Conservation (phyloP, 2,113 vertebrate genomes). For the Bufo gargarizans region DNA sequence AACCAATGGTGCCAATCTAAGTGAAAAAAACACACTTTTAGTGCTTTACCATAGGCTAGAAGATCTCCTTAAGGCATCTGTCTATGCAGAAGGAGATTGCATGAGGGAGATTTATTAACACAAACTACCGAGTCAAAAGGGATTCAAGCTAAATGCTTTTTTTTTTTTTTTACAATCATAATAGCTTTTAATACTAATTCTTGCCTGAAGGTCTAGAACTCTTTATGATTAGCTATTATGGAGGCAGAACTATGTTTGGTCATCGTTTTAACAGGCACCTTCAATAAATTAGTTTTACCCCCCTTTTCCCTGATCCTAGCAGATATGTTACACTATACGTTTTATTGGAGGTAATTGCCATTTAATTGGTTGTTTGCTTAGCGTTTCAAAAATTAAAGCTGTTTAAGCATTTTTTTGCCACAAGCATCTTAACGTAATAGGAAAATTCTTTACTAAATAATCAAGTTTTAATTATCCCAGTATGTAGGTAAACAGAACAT, state of each 20-base stretch:
- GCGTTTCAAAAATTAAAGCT: constrained; percentile 70
- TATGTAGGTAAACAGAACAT: constrained; percentile 16
- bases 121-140: constrained; percentile 83
- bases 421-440: constrained; percentile 5
- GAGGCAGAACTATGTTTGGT: constrained; percentile 73
- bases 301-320: constrained; percentile 69
- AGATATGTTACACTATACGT: constrained; percentile 79
- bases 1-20: constrained; percentile 63
- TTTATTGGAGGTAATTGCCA: constrained; percentile 72
- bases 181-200: constrained; percentile 92
- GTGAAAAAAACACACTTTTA: constrained; percentile 70
- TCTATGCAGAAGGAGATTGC: constrained; percentile 77
- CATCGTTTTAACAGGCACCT: constrained; percentile 69
- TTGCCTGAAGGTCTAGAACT: constrained; percentile 86
- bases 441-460: constrained; percentile 34
- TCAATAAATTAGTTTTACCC: constrained; percentile 75
- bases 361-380: constrained; percentile 75
- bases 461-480: constrained; percentile 22
- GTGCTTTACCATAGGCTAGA: constrained; percentile 71
- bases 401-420: constrained; percentile 64
- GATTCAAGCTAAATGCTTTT: constrained; percentile 85
- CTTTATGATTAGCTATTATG: constrained; percentile 79
- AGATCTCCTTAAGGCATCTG: constrained; percentile 71
- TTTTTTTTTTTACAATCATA: constrained; percentile 76
- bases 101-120: constrained; percentile 85